Base-by-base conservation (phyloP, 1,140 invertebrate genomes). In the Neodiprion pinetum region DNA sequence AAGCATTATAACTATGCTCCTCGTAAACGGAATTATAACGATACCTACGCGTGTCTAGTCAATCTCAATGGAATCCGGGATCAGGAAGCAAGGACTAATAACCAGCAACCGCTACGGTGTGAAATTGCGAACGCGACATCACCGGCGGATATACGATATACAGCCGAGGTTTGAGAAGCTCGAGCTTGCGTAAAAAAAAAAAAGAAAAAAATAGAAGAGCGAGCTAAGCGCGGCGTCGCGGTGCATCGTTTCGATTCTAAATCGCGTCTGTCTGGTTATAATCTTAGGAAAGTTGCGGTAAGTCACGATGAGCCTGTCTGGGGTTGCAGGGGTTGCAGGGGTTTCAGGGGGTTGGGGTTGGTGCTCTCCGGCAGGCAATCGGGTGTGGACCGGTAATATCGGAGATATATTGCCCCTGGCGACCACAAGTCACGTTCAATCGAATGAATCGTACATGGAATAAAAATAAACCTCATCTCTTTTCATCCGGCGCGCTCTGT, bases 401-500 rank as follows among this genome's bases (percentile, higher is more conserved):
- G 80, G 81, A 82, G 83, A 86, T 86, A 86, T 86, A 86, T 85
- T 80, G 80, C 78, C 78, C 75, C 76, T 76, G 82, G 79, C 85
- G 84, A 84, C 83, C 81, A 85, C 85, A 82, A 86, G 84, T 85
- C 84, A 83, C 84, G 84, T 84, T 84, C 85, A 84, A 86, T 85
- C 84, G 84, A 84, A 86, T 81, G 84, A 85, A 86, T 84, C 83
- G 80, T 82, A 61, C n/a, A 84, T 80, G 80, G 80, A 86, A 84
- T 53, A 47, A 53, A 47, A 67, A 23, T 28, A 66, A 66, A 61
- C 14, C 53, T 53, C 61, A 71, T 72, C 72, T 28, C 40, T 48
- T 21, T 28, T 72, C n/a, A 61, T 61, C 11, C 53, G 9, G 53
- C 53, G 11, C 28, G 28, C 28, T 40, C 4, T 40, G 53, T 61